These are phyloP conservation scores for Gonatopus flavifemur DNA, from an alignment of 1,140 invertebrate species.

Conservation along the genomic window DNA sequence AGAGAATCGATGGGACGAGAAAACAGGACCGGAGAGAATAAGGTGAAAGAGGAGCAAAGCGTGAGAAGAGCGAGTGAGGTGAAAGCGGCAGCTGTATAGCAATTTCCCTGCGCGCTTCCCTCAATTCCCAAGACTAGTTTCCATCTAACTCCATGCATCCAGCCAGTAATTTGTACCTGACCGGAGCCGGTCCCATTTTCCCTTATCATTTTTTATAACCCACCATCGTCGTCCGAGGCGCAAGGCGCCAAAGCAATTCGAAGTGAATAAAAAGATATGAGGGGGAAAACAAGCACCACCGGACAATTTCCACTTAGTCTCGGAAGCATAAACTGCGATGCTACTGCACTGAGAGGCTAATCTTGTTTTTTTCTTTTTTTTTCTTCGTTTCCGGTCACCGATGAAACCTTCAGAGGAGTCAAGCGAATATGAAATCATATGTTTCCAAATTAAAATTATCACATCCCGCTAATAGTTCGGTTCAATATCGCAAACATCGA, in stretches of 20 bases:
- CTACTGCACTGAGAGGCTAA: too few relatives aligned
- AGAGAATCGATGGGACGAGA: background rate
- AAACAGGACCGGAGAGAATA: background rate
- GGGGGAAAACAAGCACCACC: too few relatives aligned
- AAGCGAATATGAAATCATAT: too few relatives aligned
- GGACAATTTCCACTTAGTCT: too few relatives aligned
- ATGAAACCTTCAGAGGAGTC: too few relatives aligned
- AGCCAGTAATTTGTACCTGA: slow-evolving; percentile 40
- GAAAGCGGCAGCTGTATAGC: slow-evolving; percentile 33
- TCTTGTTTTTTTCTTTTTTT: too few relatives aligned
- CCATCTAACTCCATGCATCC: slow-evolving; percentile 32
- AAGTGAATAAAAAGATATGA: slow-evolving; percentile 7
- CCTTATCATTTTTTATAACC: slow-evolving; percentile 34
- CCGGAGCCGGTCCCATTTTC: slow-evolving; percentile 16
- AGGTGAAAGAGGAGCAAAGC: background rate
- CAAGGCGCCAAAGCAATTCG: slow-evolving; percentile 6
- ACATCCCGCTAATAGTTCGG: too few relatives aligned
- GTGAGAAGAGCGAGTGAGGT: slow-evolving; percentile 17
- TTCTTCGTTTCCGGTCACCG: too few relatives aligned
- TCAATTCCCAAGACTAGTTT: slow-evolving; percentile 46
- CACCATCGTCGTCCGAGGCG: too few relatives aligned
- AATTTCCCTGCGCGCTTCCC: slow-evolving; percentile 35
- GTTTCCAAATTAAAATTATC: too few relatives aligned
- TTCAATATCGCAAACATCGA: too few relatives aligned
- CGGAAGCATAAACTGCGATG: too few relatives aligned